Conservation (phyloP, 2,113 vertebrate species). For the Macquaria australasica region DNA sequence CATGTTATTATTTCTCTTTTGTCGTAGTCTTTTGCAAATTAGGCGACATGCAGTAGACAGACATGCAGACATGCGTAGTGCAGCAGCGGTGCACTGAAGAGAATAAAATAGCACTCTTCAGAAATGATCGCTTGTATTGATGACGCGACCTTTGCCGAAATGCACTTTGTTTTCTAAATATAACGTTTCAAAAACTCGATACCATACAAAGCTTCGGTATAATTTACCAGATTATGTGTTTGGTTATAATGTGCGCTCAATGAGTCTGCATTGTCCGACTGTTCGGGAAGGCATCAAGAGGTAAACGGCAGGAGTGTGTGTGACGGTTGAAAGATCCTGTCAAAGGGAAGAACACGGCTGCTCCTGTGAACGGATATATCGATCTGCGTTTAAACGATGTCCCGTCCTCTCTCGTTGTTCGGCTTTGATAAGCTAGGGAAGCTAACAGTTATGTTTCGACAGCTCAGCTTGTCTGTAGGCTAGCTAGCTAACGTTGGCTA, state of each 20-base stretch:
- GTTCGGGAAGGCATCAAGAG: conserved; percentile 60
- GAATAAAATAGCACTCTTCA: neutral
- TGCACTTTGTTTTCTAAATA: neutral
- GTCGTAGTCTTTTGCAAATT: neutral
- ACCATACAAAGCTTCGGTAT: neutral
- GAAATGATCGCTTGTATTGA: neutral
- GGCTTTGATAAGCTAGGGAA: conserved; percentile 1
- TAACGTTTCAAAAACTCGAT: neutral
- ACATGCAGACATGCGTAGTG: too few relatives aligned
- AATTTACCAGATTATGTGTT: neutral
- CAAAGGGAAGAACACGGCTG: conserved; percentile 45
- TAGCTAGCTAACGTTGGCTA: conserved; percentile 54
- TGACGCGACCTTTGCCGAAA: accelerated
- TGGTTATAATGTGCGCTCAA: neutral
- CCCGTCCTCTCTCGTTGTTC: neutral
- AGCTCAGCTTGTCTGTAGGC: conserved; percentile 53
- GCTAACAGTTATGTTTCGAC: conserved; percentile 62
- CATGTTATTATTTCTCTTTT: neutral
- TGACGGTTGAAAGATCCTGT: conserved; percentile 33
- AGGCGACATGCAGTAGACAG: neutral
- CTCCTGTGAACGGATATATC: conserved; percentile 53
- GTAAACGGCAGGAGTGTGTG: conserved; percentile 55
- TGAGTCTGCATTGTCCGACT: neutral
- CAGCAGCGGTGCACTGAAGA: neutral
- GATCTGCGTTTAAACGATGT: conserved; percentile 28